Percentiles rank a stretch among this genome's conserved stretches.
These are phyloP conservation scores for Crotalus viridis DNA, from an alignment of 2,113 vertebrate genomes.

Conservation along the genomic window DNA sequence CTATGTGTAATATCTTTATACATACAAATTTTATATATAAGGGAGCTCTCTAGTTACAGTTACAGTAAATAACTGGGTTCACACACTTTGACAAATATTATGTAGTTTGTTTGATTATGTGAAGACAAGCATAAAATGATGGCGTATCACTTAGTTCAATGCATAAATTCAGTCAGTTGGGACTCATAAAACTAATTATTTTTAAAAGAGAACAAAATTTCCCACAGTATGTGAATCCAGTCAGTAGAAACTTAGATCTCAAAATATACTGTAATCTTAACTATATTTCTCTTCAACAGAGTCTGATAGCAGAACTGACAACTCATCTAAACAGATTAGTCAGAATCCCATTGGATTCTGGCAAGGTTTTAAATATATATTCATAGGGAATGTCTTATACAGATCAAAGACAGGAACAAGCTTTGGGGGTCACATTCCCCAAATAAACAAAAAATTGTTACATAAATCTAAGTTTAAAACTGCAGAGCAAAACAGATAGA, in stretches of 20 bases:
- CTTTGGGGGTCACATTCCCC: not conserved
- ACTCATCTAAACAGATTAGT: not conserved
- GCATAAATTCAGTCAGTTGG: not conserved
- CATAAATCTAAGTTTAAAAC: not conserved
- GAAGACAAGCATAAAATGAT: not conserved
- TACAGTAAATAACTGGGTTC: not conserved
- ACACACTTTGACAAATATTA: not conserved
- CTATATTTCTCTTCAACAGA: not conserved
- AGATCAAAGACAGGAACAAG: slow-evolving; percentile 5
- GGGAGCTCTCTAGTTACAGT: not conserved
- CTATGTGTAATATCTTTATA: not conserved
- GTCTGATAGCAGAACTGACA: not conserved
- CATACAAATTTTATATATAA: not conserved
- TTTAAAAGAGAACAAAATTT: not conserved
- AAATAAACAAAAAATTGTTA: not conserved
- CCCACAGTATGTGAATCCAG: not conserved
- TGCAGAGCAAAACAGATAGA: not conserved
- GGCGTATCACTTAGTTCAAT: not conserved
- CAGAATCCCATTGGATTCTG: not conserved
- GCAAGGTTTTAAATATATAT: not conserved
- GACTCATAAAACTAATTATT: not conserved
- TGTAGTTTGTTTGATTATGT: not conserved
- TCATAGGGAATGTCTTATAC: not conserved
- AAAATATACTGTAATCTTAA: not conserved
- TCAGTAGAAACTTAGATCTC: not conserved